Evolutionary conservation across 2,113 vertebrate genomes (phyloP), one percentile per base, ranked within the genome.

Genomic region (Girardinichthys multiradiatus): DNA sequence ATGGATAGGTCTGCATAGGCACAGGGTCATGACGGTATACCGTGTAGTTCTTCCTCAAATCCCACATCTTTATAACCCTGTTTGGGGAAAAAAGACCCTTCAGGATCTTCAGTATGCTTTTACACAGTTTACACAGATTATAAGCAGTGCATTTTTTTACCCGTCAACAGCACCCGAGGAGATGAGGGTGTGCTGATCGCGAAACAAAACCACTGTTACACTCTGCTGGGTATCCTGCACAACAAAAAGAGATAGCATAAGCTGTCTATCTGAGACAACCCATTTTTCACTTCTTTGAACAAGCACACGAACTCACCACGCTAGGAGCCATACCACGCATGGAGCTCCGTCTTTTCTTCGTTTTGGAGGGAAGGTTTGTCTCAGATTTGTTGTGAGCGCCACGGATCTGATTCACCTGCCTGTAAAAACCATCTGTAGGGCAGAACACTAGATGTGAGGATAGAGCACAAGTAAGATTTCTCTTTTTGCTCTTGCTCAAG

Each of bases 111-210:
- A 57, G 21, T 14, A 13, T 54, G 14, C 3, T 57, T n/a, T 68
- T 28, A 11, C 4, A 28, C 6, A 21, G 30, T 68, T 37, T 1
- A 57, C 2, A 13, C 14, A 1, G 29, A 2, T 19, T 64, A 42
- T 37, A 11, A 30, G 11, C 29, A n/a, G 2, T 13, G 15, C 12
- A 24, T 95, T 91, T 79, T 69, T 93, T 95, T 93, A 99, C 98
- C 98, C 97, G 78, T 99, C 98, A 42, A 99, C 98, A 8, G 98
- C 98, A 81, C 98, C 98, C 1, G 98, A 95, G 28, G 98, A 99
- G 76, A 99, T 94, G 73, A 99, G 93, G 1, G 94, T 97, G 86
- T 97, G 94, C 65, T 98, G 94, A 0, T 98, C 97, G 69, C 94
- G 95, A 90, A 99, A 96, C 76, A 99, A 82, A 80, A 99, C 98